Evolutionary conservation across 2,113 vertebrate genomes (phyloP).

Genomic region (Brachionichthys hirsutus): DNA sequence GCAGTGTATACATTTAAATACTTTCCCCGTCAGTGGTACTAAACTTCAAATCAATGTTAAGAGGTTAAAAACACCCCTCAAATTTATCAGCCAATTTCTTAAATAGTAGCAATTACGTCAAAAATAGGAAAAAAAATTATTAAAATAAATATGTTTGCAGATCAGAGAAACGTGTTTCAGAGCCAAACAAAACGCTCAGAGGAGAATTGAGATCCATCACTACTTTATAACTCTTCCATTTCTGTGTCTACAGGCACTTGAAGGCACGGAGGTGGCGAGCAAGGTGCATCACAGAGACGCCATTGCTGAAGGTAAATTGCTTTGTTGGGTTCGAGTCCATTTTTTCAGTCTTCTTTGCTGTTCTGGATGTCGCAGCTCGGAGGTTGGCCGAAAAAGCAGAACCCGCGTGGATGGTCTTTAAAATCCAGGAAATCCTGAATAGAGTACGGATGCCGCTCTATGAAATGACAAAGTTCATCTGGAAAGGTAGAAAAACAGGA

Average conservation of each 20-base stretch:
- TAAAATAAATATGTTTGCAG: conserved; percentile 35
- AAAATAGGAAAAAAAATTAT: conserved; percentile 19
- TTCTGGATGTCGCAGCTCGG: conserved; percentile 78
- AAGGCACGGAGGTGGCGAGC: conserved; percentile 46
- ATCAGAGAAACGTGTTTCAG: background rate
- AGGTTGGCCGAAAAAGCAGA: conserved; percentile 39
- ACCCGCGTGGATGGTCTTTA: conserved; percentile 56
- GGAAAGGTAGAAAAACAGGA: background rate
- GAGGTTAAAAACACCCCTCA: background rate
- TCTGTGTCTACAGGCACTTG: conserved; percentile 7
- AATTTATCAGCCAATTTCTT: background rate
- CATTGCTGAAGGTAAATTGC: background rate
- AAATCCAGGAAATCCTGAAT: conserved; percentile 80
- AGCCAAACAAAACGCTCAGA: background rate
- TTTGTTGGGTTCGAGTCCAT: background rate
- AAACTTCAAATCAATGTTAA: conserved; percentile 2
- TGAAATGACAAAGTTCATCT: conserved; percentile 83
- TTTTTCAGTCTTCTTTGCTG: conserved; percentile 48
- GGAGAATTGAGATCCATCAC: background rate
- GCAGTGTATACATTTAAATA: no score
- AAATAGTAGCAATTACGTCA: conserved; percentile 16
- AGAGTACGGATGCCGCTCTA: conserved; percentile 80
- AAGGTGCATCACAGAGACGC: background rate
- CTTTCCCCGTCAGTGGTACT: background rate
- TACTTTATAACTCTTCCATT: background rate